phyloP scores from a whole-genome alignment of 2,888 invertebrate genomes.

The Periphyllus acericola region DNA sequence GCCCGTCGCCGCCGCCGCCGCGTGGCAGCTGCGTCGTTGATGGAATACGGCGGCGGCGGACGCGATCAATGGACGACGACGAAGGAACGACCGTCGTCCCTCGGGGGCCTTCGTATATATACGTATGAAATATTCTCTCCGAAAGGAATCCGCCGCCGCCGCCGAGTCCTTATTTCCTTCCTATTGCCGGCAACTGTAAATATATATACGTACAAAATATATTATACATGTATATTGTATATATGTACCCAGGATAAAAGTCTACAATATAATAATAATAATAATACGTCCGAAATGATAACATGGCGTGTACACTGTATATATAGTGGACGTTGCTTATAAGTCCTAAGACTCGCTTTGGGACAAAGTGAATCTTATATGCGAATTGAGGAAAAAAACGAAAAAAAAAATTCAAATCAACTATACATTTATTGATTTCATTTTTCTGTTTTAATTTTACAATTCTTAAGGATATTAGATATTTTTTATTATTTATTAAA shows the following conservation, averaged over 20 bases:
- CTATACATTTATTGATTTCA: too few relatives aligned
- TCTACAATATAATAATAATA: not conserved
- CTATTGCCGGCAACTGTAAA: not conserved
- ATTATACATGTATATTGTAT: too few relatives aligned
- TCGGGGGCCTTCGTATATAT: slow-evolving; percentile 1
- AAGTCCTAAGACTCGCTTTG: too few relatives aligned
- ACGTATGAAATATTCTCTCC: slow-evolving; percentile 4
- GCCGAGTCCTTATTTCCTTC: not conserved
- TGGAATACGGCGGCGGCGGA: slow-evolving; percentile 31
- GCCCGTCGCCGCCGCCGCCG: not conserved
- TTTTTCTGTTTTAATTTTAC: too few relatives aligned
- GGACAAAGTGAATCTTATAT: too few relatives aligned
- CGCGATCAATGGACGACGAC: slow-evolving; percentile 32
- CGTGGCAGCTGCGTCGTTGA: slow-evolving; percentile 43
- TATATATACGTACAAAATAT: not conserved
- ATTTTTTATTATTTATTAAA: too few relatives aligned
- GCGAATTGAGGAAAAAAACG: too few relatives aligned
- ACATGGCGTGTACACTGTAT: too few relatives aligned
- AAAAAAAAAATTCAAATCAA: too few relatives aligned
- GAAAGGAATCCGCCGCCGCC: slow-evolving; percentile 3
- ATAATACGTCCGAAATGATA: too few relatives aligned
- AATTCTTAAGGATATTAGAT: too few relatives aligned
- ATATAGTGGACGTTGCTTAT: too few relatives aligned
- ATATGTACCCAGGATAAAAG: not conserved
- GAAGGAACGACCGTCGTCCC: slow-evolving; percentile 14